Evolutionary conservation across 2,888 invertebrate genomes (phyloP).

Genomic region (Stenichneumon culpator): DNA sequence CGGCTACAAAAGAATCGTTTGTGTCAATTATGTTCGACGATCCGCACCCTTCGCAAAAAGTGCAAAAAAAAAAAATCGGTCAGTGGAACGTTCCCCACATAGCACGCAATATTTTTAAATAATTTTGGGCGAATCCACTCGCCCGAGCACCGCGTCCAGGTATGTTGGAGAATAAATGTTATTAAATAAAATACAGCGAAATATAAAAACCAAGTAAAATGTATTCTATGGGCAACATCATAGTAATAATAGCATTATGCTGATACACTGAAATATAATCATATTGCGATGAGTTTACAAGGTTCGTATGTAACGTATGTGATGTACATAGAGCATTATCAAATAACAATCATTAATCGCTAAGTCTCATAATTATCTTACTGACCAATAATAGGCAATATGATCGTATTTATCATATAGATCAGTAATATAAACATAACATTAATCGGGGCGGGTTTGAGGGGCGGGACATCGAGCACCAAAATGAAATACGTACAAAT

Average conservation of each 20-base stretch:
- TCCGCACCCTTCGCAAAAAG: background rate
- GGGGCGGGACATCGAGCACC: slow-evolving; percentile 82
- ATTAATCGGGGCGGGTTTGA: slow-evolving; percentile 57
- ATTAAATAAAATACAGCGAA: slow-evolving; percentile 77
- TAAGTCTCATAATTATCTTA: slow-evolving; percentile 75
- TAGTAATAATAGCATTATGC: slow-evolving; percentile 83
- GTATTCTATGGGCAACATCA: slow-evolving; percentile 84
- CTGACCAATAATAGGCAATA: slow-evolving; percentile 81
- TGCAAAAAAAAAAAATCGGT: background rate
- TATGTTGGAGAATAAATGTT: slow-evolving; percentile 43
- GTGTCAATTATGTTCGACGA: background rate
- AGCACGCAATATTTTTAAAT: too few species aligned
- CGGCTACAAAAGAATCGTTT: background rate
- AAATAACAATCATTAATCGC: slow-evolving; percentile 81
- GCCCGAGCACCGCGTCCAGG: background rate
- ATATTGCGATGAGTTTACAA: slow-evolving; percentile 78
- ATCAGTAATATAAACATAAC: slow-evolving; percentile 76
- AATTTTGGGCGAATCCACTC: background rate
- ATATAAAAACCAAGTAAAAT: slow-evolving; percentile 85
- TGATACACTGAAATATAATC: slow-evolving; percentile 84
- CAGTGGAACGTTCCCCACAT: background rate
- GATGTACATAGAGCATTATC: slow-evolving; percentile 81
- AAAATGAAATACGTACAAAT: slow-evolving; percentile 80
- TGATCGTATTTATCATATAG: slow-evolving; percentile 79
- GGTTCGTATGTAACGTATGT: slow-evolving; percentile 71